Percentiles rank a stretch among this genome's conserved stretches.
phyloP scores from a whole-genome alignment of 2,797 vertebrate genomes.

The Tamandua tetradactyla region DNA sequence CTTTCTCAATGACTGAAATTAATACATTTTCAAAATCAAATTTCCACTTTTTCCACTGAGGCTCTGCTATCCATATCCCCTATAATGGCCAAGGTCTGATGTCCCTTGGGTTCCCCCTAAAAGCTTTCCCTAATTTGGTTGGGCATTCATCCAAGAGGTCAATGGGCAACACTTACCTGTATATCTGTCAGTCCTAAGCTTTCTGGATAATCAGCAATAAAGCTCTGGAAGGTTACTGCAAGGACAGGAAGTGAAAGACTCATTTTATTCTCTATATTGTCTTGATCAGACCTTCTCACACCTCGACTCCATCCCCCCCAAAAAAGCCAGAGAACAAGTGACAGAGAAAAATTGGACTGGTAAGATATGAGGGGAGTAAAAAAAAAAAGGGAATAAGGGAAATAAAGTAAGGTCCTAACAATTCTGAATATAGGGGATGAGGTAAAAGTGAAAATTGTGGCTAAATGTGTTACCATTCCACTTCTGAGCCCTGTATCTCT shows the following conservation, averaged over 20 bases:
- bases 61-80: neutral
- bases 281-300: neutral
- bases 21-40: slow-evolving; percentile 31
- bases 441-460: neutral
- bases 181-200: neutral
- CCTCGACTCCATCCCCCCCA: too few relatives aligned
- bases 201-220: neutral
- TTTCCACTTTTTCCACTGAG: neutral
- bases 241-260: slow-evolving; percentile 18
- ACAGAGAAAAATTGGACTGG: neutral
- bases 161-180: neutral
- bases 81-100: neutral
- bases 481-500: neutral
- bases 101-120: neutral
- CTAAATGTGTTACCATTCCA: neutral
- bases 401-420: neutral
- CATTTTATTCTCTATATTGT: neutral
- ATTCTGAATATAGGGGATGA: neutral
- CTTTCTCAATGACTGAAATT: slow-evolving; percentile 31
- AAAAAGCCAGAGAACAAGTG: neutral
- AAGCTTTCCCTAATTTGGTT: neutral
- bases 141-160: neutral
- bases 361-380: neutral
- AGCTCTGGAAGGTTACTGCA: neutral
- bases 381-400: neutral